Conservation (phyloP, 2,888 invertebrate species). For the Brachypalpus laphriformis region DNA sequence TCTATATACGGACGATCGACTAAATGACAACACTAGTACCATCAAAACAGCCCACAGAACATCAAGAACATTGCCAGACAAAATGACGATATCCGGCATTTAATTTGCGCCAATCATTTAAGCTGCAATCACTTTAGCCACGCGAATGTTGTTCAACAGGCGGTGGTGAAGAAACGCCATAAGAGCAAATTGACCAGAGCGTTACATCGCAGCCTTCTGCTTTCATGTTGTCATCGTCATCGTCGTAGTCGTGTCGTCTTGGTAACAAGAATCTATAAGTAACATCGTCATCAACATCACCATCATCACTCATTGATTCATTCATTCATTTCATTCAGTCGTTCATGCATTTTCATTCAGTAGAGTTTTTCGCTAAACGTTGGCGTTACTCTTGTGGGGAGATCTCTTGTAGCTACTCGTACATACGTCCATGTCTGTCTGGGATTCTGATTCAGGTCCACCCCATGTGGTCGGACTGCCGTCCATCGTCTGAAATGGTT, state of each 20-base stretch:
- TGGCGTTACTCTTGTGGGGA: slow-evolving; percentile 61
- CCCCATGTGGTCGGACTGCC: slow-evolving; percentile 63
- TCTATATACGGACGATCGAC: neutral
- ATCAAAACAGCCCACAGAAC: slow-evolving; percentile 51
- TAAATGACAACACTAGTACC: slow-evolving; percentile 13
- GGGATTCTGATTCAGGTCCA: slow-evolving; percentile 67
- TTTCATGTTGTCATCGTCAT: slow-evolving; percentile 46
- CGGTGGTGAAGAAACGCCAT: slow-evolving; percentile 14
- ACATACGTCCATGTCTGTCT: slow-evolving; percentile 31
- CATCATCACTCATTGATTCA: slow-evolving; percentile 68
- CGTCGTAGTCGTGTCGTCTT: slow-evolving; percentile 19
- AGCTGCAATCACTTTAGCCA: slow-evolving; percentile 60
- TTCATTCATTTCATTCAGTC: slow-evolving; percentile 68
- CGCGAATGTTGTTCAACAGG: slow-evolving; percentile 53
- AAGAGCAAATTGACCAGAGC: slow-evolving; percentile 37
- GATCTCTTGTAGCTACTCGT: neutral
- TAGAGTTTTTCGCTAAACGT: slow-evolving; percentile 37
- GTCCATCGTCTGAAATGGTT: slow-evolving; percentile 7
- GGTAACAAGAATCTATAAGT: slow-evolving; percentile 52
- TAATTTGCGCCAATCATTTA: slow-evolving; percentile 69
- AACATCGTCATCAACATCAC: slow-evolving; percentile 49
- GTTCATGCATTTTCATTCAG: slow-evolving; percentile 67
- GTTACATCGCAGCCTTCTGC: slow-evolving; percentile 7
- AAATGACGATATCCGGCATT: slow-evolving; percentile 74
- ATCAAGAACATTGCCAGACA: slow-evolving; percentile 65